phyloP scores from a whole-genome alignment of 2,888 invertebrate genomes.

The Crematogaster levior region DNA sequence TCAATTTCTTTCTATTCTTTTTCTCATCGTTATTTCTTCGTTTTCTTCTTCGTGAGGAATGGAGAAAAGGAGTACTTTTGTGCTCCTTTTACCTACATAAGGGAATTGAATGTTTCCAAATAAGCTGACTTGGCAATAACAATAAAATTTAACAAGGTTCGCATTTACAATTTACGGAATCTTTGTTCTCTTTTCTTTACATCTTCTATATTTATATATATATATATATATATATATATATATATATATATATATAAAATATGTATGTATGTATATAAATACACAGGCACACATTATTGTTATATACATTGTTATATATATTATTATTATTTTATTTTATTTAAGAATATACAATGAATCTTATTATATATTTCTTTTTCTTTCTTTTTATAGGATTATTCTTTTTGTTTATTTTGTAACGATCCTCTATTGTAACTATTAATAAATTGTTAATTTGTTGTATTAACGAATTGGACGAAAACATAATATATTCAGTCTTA shows the following conservation, averaged over 20 bases:
- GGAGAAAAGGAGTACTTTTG: constrained; percentile 57
- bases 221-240: background rate
- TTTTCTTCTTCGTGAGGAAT: constrained; percentile 58
- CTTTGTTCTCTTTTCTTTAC: constrained; percentile 32
- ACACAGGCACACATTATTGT: no score
- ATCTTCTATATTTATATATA: background rate
- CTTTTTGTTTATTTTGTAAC: background rate
- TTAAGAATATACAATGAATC: background rate
- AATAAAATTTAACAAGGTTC: constrained; percentile 83
- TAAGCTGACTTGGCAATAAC: constrained; percentile 73
- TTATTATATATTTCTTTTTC: background rate
- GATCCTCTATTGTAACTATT: background rate
- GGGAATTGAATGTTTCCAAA: constrained; percentile 77
- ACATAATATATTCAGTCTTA: background rate
- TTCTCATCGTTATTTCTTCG: constrained; percentile 66
- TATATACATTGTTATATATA: no score
- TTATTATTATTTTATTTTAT: background rate
- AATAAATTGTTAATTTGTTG: no score
- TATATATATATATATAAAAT: no score
- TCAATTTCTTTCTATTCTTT: constrained; percentile 58
- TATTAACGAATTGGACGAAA: no score
- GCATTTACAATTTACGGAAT: constrained; percentile 80
- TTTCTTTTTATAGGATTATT: background rate
- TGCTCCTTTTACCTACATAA: constrained; percentile 63
- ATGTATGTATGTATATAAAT: no score